Evolutionary conservation across 1,140 invertebrate genomes (phyloP).

Genomic region (Matsumurasca onukii): DNA sequence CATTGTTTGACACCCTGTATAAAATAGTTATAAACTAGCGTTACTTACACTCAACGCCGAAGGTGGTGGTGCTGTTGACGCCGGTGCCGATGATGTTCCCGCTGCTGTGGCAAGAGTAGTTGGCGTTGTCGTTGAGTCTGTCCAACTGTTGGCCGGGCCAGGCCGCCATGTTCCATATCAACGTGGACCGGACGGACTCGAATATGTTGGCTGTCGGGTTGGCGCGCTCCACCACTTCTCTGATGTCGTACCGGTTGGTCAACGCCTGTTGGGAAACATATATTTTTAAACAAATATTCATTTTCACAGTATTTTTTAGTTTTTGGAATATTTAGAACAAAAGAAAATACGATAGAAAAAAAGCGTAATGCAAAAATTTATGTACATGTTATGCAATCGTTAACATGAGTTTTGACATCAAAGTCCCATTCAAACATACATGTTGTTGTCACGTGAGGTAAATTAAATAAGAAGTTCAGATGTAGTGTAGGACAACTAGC

Average conservation of each 20-base stretch:
- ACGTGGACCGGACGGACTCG: slow-evolving; percentile 80
- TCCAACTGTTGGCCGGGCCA: slow-evolving; percentile 78
- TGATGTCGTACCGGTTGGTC: slow-evolving; percentile 64
- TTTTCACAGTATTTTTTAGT: no score
- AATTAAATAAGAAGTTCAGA: no score
- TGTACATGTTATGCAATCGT: no score
- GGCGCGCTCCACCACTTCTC: slow-evolving; percentile 61
- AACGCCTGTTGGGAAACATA: no score
- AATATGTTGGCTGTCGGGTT: slow-evolving; percentile 79
- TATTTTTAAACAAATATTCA: no score
- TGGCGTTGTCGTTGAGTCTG: slow-evolving; percentile 71
- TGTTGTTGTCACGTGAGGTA: no score
- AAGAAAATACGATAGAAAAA: no score
- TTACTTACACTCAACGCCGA: slow-evolving; percentile 85
- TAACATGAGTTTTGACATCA: no score
- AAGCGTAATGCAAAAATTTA: no score
- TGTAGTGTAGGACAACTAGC: no score
- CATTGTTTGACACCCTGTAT: neutral
- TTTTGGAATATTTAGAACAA: no score
- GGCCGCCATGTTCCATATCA: slow-evolving; percentile 79
- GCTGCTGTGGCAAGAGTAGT: slow-evolving; percentile 81
- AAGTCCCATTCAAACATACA: no score
- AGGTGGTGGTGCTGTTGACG: slow-evolving; percentile 76
- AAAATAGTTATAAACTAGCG: neutral
- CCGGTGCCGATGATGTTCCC: slow-evolving; percentile 68